phyloP scores from a whole-genome alignment of 2,113 vertebrate genomes.

The Dryoscopus gambensis region DNA sequence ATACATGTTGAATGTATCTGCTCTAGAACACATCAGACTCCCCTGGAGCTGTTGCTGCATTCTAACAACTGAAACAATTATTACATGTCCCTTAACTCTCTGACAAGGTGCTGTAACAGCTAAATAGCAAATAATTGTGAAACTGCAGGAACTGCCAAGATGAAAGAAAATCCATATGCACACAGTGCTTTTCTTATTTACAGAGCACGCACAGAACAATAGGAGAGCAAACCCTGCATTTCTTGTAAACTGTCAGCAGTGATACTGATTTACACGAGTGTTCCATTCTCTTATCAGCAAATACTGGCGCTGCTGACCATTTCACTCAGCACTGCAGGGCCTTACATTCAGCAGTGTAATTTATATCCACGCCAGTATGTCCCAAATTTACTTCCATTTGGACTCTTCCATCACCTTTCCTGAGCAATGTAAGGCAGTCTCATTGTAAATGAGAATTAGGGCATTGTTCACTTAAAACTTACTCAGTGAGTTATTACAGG shows the following conservation, averaged over 20 bases:
- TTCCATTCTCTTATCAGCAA: background rate
- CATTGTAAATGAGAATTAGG: background rate
- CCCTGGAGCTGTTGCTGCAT: background rate
- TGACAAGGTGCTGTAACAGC: background rate
- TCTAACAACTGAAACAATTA: background rate
- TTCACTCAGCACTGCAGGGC: background rate
- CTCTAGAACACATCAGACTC: background rate
- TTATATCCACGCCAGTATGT: background rate
- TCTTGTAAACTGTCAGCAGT: background rate
- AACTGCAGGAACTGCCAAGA: background rate
- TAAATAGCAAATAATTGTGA: background rate
- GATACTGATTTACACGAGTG: background rate
- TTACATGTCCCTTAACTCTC: background rate
- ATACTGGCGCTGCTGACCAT: background rate
- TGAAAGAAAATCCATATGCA: background rate
- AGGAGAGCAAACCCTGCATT: background rate
- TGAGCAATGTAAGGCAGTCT: background rate
- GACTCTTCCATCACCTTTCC: background rate
- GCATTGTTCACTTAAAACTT: background rate
- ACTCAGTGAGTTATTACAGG: background rate
- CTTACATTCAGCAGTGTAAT: background rate
- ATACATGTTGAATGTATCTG: background rate
- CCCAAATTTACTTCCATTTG: background rate
- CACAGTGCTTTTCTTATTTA: background rate
- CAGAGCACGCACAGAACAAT: background rate